Base-by-base conservation (phyloP, 2,888 invertebrate genomes). In the Entomobrya multifasciata region DNA sequence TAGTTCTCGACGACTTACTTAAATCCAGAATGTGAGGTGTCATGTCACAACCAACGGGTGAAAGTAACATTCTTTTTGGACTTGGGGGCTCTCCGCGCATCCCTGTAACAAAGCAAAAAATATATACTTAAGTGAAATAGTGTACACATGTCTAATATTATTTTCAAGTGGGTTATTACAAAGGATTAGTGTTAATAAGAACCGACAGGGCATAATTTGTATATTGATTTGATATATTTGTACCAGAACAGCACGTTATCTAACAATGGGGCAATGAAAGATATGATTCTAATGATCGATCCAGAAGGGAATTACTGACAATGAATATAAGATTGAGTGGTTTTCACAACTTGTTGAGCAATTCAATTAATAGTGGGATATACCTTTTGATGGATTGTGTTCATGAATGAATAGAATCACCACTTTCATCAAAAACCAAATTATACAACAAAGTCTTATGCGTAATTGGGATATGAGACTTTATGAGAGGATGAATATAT, bases 11-110 rank as follows among this genome's bases (percentile, higher is more conserved):
- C 2, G 15, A 70, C 85, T 85, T n/a, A 85, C 85, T 85, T 70
- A 85, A 72, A 49, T 85, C 85, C 70, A 85, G 72, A 25, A 85
- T 85, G 47, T 85, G 85, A 78, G 85, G 85, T 85, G 85, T 85
- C 85, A 85, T 85, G 72, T 85, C 85, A 70, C 49, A 74, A 11
- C 74, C 74, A 74, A 74, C 85, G 20, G 85, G 85, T n/a, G 85
- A 85, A 57, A 85, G 78, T 25, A 85, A 27, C 85, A 85, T 85
- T 65, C 85, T 65, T 27, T 85, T 85, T 57, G 85, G 85, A 41
- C 85, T 85, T 36, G 78, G 72, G 15, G 85, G 85, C 49, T 78
- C 78, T 15, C 85, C 85, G 4, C 85, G 67, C 5, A 85, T 47
- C 72, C 85, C 85, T 85, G 44, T 1, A 76, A 65, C 3, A 41